These are phyloP conservation scores for Scomber colias DNA, from an alignment of 2,113 vertebrate genomes.

Conservation along the genomic window DNA sequence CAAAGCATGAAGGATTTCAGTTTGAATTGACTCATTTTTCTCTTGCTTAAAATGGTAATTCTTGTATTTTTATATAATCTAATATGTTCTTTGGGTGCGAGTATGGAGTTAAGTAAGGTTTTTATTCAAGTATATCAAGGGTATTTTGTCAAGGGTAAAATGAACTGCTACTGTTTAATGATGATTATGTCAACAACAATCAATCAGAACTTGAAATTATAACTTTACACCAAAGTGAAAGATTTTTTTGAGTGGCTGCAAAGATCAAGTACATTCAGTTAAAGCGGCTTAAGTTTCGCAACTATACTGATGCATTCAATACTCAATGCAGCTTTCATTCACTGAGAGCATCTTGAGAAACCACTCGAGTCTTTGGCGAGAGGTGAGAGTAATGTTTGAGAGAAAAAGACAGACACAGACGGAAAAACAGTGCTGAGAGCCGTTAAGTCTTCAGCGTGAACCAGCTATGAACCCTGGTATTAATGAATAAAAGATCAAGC, in stretches of 20 bases:
- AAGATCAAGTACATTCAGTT: not conserved
- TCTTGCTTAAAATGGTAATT: no score
- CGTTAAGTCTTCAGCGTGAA: constrained; percentile 62
- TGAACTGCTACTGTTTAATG: no score
- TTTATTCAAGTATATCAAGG: no score
- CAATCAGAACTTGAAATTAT: no score
- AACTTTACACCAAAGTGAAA: not conserved
- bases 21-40: not conserved
- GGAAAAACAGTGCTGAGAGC: constrained; percentile 32
- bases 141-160: no score
- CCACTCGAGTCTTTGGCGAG: constrained; percentile 17
- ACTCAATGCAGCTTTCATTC: constrained; percentile 19
- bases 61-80: no score
- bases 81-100: no score
- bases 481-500: constrained; percentile 83
- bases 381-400: constrained; percentile 26
- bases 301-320: not conserved
- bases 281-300: not conserved
- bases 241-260: not conserved
- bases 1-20: not conserved
- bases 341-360: constrained; percentile 1
- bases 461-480: constrained; percentile 67
- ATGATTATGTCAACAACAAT: no score
- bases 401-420: constrained; percentile 4
- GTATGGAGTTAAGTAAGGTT: no score